Conservation (phyloP, 2,797 vertebrate genomes). For the Phrynocephalus forsythii region DNA sequence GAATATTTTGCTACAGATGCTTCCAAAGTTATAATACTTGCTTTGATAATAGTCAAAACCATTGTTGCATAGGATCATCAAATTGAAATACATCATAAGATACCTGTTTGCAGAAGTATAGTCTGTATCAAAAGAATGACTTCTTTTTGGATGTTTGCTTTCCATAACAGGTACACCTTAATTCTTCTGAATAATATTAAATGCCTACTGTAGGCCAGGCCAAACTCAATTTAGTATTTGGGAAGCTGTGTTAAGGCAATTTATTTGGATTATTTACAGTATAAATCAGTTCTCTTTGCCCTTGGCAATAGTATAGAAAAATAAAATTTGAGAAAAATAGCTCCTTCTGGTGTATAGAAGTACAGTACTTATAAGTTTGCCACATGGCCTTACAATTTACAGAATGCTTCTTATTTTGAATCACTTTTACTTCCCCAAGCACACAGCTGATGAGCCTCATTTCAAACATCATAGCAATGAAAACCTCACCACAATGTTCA, state of each 20-base stretch:
- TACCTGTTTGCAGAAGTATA: conserved; percentile 11
- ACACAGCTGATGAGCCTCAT: background rate
- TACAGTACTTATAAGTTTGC: background rate
- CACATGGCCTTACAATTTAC: background rate
- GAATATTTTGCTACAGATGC: background rate
- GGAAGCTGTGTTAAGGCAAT: conserved; percentile 23
- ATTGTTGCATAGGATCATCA: background rate
- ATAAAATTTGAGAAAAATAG: background rate
- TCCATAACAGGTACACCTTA: conserved; percentile 39
- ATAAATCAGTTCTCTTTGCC: background rate
- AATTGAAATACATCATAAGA: background rate
- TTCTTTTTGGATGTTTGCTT: conserved; percentile 41
- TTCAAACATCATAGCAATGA: background rate
- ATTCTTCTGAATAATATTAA: conserved; percentile 36
- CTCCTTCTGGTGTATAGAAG: background rate
- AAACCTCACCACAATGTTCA: background rate
- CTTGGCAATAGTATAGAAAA: background rate
- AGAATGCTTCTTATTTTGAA: background rate
- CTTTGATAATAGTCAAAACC: conserved; percentile 5
- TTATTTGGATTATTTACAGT: conserved; percentile 4
- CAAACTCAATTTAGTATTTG: conserved; percentile 51
- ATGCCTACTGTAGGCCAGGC: conserved; percentile 31
- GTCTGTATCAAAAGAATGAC: conserved; percentile 33
- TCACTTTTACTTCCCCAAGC: background rate
- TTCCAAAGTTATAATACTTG: background rate